Conservation (phyloP, 2,113 vertebrate species). For the Pandion haliaetus region DNA sequence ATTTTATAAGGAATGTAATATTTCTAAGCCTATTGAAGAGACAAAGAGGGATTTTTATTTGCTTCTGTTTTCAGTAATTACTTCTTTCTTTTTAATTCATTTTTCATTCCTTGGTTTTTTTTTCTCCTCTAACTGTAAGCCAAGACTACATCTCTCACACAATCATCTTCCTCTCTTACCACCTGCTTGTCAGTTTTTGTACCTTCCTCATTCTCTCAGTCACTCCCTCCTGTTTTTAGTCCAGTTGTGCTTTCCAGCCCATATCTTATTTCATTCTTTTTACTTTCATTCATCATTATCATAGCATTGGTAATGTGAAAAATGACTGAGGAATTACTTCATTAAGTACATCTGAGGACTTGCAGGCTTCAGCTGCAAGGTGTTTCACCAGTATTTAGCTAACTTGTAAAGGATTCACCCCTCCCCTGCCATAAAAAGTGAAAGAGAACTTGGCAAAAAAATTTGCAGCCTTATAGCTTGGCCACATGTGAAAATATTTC, state of each 20-base stretch:
- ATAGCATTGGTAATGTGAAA: background rate
- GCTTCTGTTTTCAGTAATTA: background rate
- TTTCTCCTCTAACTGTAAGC: background rate
- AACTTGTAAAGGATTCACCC: background rate
- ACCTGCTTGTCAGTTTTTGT: background rate
- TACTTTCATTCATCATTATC: background rate
- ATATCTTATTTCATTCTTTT: background rate
- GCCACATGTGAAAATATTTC: background rate
- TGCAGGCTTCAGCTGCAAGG: background rate
- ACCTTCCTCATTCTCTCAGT: background rate
- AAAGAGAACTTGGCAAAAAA: background rate
- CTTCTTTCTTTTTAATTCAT: background rate
- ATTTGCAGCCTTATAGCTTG: background rate
- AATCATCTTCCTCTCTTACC: background rate
- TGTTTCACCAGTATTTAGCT: background rate
- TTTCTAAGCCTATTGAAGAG: background rate
- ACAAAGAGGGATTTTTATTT: background rate
- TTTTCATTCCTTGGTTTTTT: background rate
- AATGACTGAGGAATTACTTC: background rate
- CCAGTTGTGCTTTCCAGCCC: background rate
- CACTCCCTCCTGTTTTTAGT: background rate
- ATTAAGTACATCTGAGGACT: background rate
- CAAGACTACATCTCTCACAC: background rate
- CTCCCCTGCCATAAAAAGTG: background rate
- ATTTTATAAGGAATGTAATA: background rate